Evolutionary conservation across 2,797 vertebrate species (phyloP), one percentile per base, ranked within the genome.

Genomic region (Bradypus variegatus): DNA sequence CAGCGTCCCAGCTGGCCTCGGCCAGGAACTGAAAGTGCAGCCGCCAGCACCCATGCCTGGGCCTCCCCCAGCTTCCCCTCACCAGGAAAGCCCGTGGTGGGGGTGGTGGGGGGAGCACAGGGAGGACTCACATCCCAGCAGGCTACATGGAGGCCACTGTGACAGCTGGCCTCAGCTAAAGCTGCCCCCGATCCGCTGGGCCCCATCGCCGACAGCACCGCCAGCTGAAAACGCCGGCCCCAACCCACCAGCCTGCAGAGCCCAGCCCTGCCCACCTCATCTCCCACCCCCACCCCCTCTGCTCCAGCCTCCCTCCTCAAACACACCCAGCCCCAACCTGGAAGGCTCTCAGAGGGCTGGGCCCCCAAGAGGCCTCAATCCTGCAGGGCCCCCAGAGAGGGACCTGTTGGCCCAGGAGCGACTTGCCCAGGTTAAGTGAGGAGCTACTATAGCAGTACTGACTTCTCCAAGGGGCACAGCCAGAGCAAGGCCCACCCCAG

Each of bases 1-100:
- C 31, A 10, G 38, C 48, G 9, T 58, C 81, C 50, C 84, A 85
- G 79, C 78, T 80, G 93, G 90, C 77, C 15, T 4, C 77, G 0
- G 2, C 3, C 77, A 65, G 95, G 92, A 95, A 95, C 77, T 89
- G 87, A 94, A 94, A 94, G 58, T 91, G 89, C 64, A 67, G 33
- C n/a, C 1, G 2, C 45, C 48, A 92, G 92, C 94, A 93, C n/a
- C 77, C 80, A 19, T 11, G 58, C 38, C 3, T 16, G 33, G 33
- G n/a, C 5, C 36, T 12, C 41, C 62, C 62, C 33, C 23, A 12
- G 29, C 48, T 58, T 90, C 14, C 41, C 69, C 38, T 73, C 33
- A 45, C 19, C 33, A 55, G 50, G 41, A 69, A 83, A 89, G 72
- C 38, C 70, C 50, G 27, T 1, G 19, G 18, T 19, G 72, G 6